Percentiles rank a stretch among this genome's conserved stretches.
Conservation (phyloP, 2,888 invertebrate species). For the Caradrina kadenii region DNA sequence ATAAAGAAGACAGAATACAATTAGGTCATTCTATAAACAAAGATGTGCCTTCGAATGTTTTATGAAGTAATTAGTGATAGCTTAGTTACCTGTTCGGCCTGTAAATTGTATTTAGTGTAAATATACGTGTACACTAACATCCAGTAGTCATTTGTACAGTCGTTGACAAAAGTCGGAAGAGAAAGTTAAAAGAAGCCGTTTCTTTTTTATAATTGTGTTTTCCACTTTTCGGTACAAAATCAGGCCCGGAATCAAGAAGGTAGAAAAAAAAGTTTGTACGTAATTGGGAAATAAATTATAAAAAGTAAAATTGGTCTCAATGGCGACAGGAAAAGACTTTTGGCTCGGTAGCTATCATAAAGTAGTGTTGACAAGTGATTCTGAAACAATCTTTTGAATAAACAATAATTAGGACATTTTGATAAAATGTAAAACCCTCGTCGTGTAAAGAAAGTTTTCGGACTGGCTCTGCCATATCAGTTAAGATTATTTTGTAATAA, state of each 20-base stretch:
- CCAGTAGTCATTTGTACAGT: slow-evolving; percentile 56
- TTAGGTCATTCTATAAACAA: slow-evolving; percentile 84
- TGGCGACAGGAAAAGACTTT: slow-evolving; percentile 22
- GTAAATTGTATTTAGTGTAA: slow-evolving; percentile 77
- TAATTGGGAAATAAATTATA: slow-evolving; percentile 15
- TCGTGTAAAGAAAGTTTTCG: slow-evolving; percentile 46
- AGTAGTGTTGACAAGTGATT: slow-evolving; percentile 57
- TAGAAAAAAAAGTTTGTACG: background rate
- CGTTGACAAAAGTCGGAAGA: slow-evolving; percentile 7
- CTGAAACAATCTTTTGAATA: slow-evolving; percentile 50
- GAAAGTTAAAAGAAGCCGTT: background rate
- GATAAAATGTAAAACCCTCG: slow-evolving; percentile 53
- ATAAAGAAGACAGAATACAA: slow-evolving; percentile 63
- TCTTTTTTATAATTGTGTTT: slow-evolving; percentile 15
- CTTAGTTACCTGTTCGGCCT: slow-evolving; percentile 81
- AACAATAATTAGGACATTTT: slow-evolving; percentile 57
- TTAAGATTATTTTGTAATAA: slow-evolving; percentile 48
- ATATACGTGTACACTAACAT: slow-evolving; percentile 66
- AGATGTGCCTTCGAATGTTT: slow-evolving; percentile 89
- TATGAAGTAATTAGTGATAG: slow-evolving; percentile 81
- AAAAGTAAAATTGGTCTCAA: background rate
- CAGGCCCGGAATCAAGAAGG: slow-evolving; percentile 18
- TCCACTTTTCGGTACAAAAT: background rate
- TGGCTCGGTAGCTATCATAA: slow-evolving; percentile 36
- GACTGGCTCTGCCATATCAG: slow-evolving; percentile 60